A percentile compares a stretch with the other conserved stretches of the same genome.
Conservation (phyloP, 2,113 vertebrate genomes). For the Erythrolamprus reginae region DNA sequence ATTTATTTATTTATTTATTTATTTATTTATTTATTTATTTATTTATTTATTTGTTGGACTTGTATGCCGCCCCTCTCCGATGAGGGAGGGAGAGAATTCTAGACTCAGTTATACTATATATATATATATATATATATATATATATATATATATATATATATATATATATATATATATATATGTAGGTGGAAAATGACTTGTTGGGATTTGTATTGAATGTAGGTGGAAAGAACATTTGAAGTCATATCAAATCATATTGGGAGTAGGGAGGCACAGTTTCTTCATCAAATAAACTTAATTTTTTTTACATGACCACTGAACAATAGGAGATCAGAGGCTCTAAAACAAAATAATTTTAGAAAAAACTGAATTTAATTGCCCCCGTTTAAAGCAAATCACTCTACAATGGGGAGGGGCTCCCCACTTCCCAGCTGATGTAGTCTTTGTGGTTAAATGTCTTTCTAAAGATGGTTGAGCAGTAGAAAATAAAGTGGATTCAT, state of each 20-base stretch:
- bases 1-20: too few species aligned
- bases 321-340: neutral
- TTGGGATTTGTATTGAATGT: constrained; percentile 57
- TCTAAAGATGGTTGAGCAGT: neutral
- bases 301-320: constrained; percentile 24
- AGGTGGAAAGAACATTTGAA: constrained; percentile 39
- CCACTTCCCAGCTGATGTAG: neutral
- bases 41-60: too few species aligned
- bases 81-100: neutral
- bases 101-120: constrained; percentile 30
- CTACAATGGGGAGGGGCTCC: neutral
- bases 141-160: too few species aligned
- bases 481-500: neutral
- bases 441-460: neutral
- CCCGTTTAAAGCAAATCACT: neutral
- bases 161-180: too few species aligned
- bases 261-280: neutral
- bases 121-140: too few species aligned
- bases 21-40: too few species aligned
- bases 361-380: neutral
- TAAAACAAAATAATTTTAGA: neutral
- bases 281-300: constrained; percentile 19
- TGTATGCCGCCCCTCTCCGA: too few species aligned
- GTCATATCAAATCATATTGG: constrained; percentile 36
- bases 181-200: constrained; percentile 48